Conservation (phyloP, 1,140 invertebrate species). For the Listronotus bonariensis region DNA sequence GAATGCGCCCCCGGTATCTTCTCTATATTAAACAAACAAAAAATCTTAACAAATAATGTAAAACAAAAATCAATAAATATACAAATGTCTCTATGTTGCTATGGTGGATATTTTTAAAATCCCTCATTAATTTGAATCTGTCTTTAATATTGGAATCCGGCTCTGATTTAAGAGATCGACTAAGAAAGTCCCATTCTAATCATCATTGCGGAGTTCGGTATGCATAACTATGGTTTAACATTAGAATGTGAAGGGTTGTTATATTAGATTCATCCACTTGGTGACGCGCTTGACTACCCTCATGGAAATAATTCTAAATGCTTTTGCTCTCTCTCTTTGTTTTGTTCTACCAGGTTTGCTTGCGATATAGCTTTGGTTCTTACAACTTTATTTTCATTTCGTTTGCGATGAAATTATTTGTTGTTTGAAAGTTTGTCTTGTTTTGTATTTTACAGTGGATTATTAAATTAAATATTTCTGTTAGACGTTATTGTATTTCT, state of each 20-base stretch:
- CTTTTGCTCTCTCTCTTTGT: constrained; percentile 45
- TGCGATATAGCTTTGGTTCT: constrained; percentile 37
- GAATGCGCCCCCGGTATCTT: too few relatives aligned
- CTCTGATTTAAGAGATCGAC: neutral
- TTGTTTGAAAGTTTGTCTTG: constrained; percentile 6
- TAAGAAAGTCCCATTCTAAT: constrained; percentile 35
- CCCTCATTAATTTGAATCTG: too few relatives aligned
- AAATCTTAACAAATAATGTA: too few relatives aligned
- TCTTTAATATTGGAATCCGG: neutral
- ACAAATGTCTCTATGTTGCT: too few relatives aligned
- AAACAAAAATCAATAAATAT: too few relatives aligned
- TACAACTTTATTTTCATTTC: constrained; percentile 33
- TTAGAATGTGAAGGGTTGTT: constrained; percentile 51
- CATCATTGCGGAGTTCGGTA: constrained; percentile 42
- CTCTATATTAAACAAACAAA: too few relatives aligned
- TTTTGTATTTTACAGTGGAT: neutral
- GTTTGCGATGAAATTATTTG: constrained; percentile 21
- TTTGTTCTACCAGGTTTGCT: constrained; percentile 38
- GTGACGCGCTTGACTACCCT: constrained; percentile 47
- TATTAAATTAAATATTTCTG: too few relatives aligned
- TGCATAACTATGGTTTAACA: constrained; percentile 53
- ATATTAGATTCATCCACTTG: constrained; percentile 52
- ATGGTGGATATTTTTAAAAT: too few relatives aligned
- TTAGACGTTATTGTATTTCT: too few relatives aligned
- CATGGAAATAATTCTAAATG: constrained; percentile 49